Evolutionary conservation across 2,888 invertebrate species (phyloP), one percentile per base, ranked within the genome.

Genomic region (Nephrocerus scutellatus): DNA sequence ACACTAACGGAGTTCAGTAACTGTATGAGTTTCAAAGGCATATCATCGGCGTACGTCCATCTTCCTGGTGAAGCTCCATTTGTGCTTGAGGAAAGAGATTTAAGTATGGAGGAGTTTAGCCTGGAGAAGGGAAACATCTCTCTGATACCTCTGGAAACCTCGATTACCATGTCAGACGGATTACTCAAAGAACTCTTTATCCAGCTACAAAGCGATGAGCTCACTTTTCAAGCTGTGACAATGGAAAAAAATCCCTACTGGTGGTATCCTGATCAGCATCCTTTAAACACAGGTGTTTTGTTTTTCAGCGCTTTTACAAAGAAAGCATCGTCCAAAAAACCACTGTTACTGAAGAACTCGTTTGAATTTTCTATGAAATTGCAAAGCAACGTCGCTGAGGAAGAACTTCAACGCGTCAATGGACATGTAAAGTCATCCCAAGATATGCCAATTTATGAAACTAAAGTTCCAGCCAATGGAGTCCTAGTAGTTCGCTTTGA

Each of bases 221-320:
- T 51, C 12, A 14, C 44, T 1, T 12, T 51, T 13, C 47, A 49
- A 26, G 31, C 43, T 7, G 30, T 34, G 10, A 28, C 37, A 1
- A 10, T 44, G 4, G 13, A 37, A 9, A 33, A 31, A 6, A 57
- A 57, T 43, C 51, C 53, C 5, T 51, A 53, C 38, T 59, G 59
- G 59, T 59, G 59, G 59, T 50, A 46, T 48, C 59, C 59, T 5
- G 49, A 49, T 12, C 43, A 53, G 21, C 30, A 40, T 14, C 41
- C 43, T 10, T 20, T 50, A 1, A 43, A 36, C 15, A 49, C 50
- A 0, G 31, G 49, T 4, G 39, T 55, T 3, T 32, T 57, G 2
- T 41, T 47, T 5, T 22, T 57, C 0, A 48, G 49, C 15, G 44
- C 33, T 2, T 51, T 49, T 26, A 35, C 46, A 6, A 36, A 24